Base-by-base conservation (phyloP, 2,797 vertebrate species). In the Sebastiscus tertius region DNA sequence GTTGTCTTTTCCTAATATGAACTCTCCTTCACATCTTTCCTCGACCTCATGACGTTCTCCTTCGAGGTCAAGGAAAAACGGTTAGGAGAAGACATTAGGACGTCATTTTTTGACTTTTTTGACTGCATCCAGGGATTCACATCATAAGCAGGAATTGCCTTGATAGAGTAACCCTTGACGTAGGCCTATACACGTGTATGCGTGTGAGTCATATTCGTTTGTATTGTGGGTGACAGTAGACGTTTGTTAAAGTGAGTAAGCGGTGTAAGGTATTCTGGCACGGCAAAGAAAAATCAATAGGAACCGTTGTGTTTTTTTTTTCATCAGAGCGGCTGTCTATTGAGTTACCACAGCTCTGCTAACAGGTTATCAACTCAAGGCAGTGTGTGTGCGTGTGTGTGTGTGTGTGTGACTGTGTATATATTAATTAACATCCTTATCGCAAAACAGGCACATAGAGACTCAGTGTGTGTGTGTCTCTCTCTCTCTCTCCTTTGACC, bases 371-470 rank as follows among this genome's bases (percentile, higher is more conserved):
- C 92, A 90, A 75, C 89, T 86, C 84, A 82, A 77, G 85, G 77
- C 81, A 83, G 26, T 66, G 81, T 69, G 55, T 75, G 64, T 82
- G 36, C 84, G 75, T 77, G 39, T 75, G 64, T 82, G 36, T 85
- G 75, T 77, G 39, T 58, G 49, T 69, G 42, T 66, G 61, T 76
- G 65, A 46, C 65, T 75, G 81, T 9, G 49, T 87, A 34, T 87
- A 79, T 83, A 86, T 91, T 94, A 92, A 95, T 95, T 95, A 95
- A 93, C 94, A 87, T 91, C 85, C 79, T 88, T 93, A 91, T 90
- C 78, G 20, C 77, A 69, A 77, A 82, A 18, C 46, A 79, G 62
- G 26, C 68, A 71, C 82, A 88, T 67, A 63, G 69, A 76, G 76
- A 64, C 71, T 82, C 29, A 46, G 49, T 65, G 26, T 67, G 55